Conservation (phyloP, 2,888 invertebrate species). For the Volucella inflata region DNA sequence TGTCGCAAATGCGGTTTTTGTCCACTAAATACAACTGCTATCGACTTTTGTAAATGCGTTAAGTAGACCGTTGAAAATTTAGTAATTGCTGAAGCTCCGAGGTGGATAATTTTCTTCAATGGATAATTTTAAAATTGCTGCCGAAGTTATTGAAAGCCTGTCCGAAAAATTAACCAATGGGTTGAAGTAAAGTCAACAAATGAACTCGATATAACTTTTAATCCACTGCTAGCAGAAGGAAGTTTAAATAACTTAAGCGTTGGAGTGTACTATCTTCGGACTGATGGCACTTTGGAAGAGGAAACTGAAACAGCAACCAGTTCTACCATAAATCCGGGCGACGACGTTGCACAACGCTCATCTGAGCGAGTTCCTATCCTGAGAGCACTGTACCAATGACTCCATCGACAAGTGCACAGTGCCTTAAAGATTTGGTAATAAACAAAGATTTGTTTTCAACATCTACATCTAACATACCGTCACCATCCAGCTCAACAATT, state of each 20-base stretch:
- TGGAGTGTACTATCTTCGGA: neutral
- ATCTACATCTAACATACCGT: constrained; percentile 17
- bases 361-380: too few species aligned
- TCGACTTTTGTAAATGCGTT: too few species aligned
- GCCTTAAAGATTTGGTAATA: constrained; percentile 2
- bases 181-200: neutral
- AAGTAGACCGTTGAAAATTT: too few species aligned
- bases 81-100: too few species aligned
- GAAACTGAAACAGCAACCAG: neutral
- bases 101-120: too few species aligned
- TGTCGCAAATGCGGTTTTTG: too few species aligned
- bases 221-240: neutral
- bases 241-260: constrained; percentile 10
- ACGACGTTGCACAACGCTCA: neutral
- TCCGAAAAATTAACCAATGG: constrained; percentile 21
- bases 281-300: constrained; percentile 18
- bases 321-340: neutral
- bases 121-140: constrained; percentile 16
- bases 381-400: constrained; percentile 11
- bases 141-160: constrained; percentile 2
- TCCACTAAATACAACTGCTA: too few species aligned
- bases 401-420: constrained; percentile 11
- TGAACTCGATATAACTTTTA: constrained; percentile 8
- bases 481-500: constrained; percentile 19
- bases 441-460: constrained; percentile 9